phyloP scores from a whole-genome alignment of 2,888 invertebrate genomes.

The Byasa hedistus region DNA sequence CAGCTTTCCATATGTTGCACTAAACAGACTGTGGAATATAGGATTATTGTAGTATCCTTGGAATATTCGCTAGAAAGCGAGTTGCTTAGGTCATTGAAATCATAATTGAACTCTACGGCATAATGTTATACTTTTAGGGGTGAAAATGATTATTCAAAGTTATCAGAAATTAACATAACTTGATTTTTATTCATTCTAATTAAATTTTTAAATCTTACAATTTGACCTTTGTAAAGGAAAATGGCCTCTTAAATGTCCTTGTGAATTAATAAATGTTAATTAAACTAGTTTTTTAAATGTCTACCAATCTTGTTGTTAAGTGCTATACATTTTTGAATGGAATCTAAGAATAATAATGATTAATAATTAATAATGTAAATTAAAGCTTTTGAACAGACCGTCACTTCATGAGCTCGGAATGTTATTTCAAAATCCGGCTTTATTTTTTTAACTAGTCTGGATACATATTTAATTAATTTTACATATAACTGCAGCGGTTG shows the following conservation, averaged over 20 bases:
- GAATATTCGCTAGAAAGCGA: too few species aligned
- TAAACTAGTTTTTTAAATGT: slow-evolving; percentile 6
- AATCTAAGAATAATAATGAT: slow-evolving; percentile 39
- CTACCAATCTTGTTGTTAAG: neutral
- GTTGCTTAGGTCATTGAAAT: too few species aligned
- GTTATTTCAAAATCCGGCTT: neutral
- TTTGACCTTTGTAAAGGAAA: slow-evolving; percentile 11
- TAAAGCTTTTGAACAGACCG: too few species aligned
- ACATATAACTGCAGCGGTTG: too few species aligned
- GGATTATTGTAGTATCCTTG: too few species aligned
- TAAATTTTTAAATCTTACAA: slow-evolving; percentile 2
- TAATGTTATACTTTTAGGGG: too few species aligned
- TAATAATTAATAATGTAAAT: neutral
- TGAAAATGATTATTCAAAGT: too few species aligned
- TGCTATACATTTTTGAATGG: neutral
- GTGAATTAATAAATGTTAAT: slow-evolving; percentile 11
- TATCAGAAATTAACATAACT: neutral
- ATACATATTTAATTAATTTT: too few species aligned
- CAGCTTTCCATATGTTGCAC: too few species aligned
- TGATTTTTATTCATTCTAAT: slow-evolving; percentile 8
- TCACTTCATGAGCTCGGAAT: neutral
- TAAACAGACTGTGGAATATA: too few species aligned
- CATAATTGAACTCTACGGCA: too few species aligned
- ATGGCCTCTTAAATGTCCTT: slow-evolving; percentile 11
- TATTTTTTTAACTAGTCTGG: too few species aligned